Conservation (phyloP, 2,797 vertebrate genomes). For the Sebastes itinus region DNA sequence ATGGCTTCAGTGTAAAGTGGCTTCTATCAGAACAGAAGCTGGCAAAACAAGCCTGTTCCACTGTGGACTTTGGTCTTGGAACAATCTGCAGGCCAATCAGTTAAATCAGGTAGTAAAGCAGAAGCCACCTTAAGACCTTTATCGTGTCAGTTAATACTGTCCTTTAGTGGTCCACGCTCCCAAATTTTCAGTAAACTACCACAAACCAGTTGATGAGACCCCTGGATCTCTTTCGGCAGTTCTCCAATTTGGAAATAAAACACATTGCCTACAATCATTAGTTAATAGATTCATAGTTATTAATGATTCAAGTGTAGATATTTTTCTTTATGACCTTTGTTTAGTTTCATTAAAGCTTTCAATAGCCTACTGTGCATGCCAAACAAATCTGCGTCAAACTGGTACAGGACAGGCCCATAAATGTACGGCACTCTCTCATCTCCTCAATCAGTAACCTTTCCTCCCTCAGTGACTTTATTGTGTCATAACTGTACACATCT, state of each 20-base stretch:
- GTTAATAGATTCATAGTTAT: not conserved
- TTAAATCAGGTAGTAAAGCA: not conserved
- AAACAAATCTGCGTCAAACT: not conserved
- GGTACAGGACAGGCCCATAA: not conserved
- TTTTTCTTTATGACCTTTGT: not conserved
- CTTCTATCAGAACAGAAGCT: too few relatives aligned
- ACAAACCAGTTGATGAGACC: too few relatives aligned
- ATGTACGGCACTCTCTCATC: not conserved
- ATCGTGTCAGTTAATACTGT: not conserved
- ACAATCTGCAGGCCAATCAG: too few relatives aligned
- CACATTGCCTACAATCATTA: not conserved
- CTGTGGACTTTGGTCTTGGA: too few relatives aligned
- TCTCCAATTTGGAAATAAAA: not conserved
- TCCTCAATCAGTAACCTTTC: not conserved
- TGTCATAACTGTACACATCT: not conserved
- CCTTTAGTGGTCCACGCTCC: too few relatives aligned
- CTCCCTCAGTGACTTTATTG: not conserved
- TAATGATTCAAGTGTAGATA: not conserved
- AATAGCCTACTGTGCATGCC: not conserved
- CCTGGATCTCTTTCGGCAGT: too few relatives aligned
- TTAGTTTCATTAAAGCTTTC: not conserved
- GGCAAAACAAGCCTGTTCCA: too few relatives aligned
- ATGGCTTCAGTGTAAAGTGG: too few relatives aligned
- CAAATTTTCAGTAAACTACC: too few relatives aligned
- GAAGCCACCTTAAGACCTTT: not conserved